These are phyloP conservation scores for Gryon sp. DNA, from an alignment of 1,140 invertebrate genomes.

Conservation along the genomic window DNA sequence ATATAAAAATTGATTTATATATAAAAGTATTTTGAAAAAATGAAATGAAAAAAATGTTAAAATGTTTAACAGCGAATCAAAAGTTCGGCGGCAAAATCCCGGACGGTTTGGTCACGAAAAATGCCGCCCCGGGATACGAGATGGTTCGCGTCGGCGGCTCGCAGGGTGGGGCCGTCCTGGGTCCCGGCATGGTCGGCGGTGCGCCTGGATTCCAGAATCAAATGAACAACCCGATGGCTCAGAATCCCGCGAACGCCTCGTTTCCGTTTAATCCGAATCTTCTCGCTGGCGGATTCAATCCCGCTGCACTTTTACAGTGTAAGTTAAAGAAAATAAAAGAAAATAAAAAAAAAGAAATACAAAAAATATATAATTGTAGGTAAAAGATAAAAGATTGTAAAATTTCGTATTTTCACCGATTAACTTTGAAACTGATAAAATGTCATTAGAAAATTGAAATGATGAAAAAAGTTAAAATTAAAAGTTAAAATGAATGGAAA, in stretches of 20 bases:
- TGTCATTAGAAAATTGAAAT: no score
- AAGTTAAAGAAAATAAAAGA: no score
- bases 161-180: slow-evolving; percentile 58
- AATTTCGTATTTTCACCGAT: no score
- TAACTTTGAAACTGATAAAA: no score
- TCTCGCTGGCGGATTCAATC: slow-evolving; percentile 80
- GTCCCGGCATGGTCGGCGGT: slow-evolving; percentile 21
- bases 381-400: no score
- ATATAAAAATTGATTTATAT: not conserved
- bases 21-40: no score
- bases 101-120: slow-evolving; percentile 80
- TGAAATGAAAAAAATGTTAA: not conserved
- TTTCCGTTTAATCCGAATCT: slow-evolving; percentile 45
- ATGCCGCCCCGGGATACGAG: slow-evolving; percentile 78
- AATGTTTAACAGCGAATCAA: slow-evolving; percentile 63
- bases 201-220: slow-evolving; percentile 68
- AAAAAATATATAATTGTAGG: no score
- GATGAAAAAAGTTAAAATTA: no score
- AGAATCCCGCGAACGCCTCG: slow-evolving; percentile 16
- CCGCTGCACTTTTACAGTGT: slow-evolving; percentile 85
- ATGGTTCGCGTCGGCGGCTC: slow-evolving; percentile 74
- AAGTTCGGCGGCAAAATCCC: slow-evolving; percentile 77
- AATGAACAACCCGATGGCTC: slow-evolving; percentile 68
- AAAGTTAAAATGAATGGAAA: no score
- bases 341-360: no score